Evolutionary conservation across 2,797 vertebrate genomes (phyloP).

Genomic region (Leptodactylus fallax): DNA sequence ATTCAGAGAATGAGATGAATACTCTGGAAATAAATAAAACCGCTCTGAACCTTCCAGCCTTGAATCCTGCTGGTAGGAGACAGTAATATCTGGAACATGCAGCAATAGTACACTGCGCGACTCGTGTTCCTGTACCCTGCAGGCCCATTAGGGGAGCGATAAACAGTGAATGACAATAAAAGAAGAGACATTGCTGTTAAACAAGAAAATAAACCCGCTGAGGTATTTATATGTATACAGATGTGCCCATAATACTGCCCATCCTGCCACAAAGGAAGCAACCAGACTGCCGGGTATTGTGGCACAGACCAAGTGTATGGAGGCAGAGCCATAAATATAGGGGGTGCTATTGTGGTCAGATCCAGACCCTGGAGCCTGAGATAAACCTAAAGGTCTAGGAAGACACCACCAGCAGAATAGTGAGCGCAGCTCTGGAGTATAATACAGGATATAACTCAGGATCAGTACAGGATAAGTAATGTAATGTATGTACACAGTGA

Average conservation of each 20-base stretch:
- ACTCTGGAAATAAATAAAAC: slow-evolving; percentile 32
- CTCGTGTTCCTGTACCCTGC: not conserved
- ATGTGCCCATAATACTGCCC: not conserved
- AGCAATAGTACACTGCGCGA: not conserved
- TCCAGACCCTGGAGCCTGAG: not conserved
- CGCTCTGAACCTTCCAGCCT: slow-evolving; percentile 19
- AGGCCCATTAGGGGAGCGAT: not conserved
- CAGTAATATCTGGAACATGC: slow-evolving; percentile 17
- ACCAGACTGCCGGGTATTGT: not conserved
- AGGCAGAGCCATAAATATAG: not conserved
- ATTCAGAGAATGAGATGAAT: slow-evolving; percentile 31
- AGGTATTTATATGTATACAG: slow-evolving; percentile 12
- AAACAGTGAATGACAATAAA: slow-evolving; percentile 7
- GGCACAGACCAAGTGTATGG: not conserved
- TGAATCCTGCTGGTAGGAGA: not conserved
- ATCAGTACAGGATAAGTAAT: no score
- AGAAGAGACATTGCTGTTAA: not conserved
- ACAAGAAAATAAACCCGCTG: slow-evolving; percentile 13
- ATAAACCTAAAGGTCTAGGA: not conserved
- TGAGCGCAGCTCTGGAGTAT: not conserved
- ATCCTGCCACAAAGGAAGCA: not conserved
- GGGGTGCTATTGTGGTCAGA: not conserved
- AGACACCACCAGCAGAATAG: no score
- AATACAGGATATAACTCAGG: no score
- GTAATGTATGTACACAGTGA: no score